Base-by-base conservation (phyloP, 2,797 vertebrate genomes). In the Austrolebias charrua region DNA sequence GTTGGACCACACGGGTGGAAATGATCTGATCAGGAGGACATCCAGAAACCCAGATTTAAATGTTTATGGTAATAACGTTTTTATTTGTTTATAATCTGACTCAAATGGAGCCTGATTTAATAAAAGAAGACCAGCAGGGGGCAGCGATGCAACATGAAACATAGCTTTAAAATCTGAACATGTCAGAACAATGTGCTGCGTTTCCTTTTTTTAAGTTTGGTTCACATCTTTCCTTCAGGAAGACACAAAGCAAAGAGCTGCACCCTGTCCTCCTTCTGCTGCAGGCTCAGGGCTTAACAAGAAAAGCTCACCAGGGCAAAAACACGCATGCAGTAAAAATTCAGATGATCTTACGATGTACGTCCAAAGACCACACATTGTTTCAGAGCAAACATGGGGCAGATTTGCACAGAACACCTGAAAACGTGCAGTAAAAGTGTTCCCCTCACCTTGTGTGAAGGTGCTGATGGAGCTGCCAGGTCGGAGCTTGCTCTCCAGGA, bases 391-490 rank as follows among this genome's bases (percentile, higher is more conserved):
- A n/a, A n/a, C n/a, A 2, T 24, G 24, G 1, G 1, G 24, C 24
- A 24, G 24, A 24, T 24, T 24, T 24, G 24, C 24, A 24, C 24
- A 24, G 24, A 24, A 24, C 24, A 24, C 24, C 24, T 24, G 24
- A 24, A 24, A 24, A 24, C 24, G 3, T 3, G 24, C 24, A 24
- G 24, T 24, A 2, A 24, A 24, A 24, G 24, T 14, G n/a, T 10
- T 0, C 16, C 10, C 3, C 0, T 40, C 62, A 99, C 98, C 98
- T 91, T 99, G 98, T 0, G 97, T 96, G 83, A 99, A 99, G 0
- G 92, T 79, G 70, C 78, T 83, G 61, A 92, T 63, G 0, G 86
- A 5, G 47, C 31, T 76, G 33, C 93, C 95, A 1, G 94, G 93
- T 48, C 92, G 93, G 56, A 96, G 81, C 66, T 96, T 98, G 90